These are phyloP conservation scores for Bos taurus DNA, from an alignment of 2,113 vertebrate genomes.

Conservation along the genomic window ARS-UCD2.0 NC_037333.1:63255501-63256000, in stretches of 20 bases:
- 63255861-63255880: background rate
- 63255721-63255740: background rate
- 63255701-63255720: rapidly evolving
- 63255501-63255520: background rate
- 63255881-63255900: background rate
- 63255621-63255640: background rate
- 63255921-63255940: background rate
- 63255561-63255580: background rate
- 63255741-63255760: background rate
- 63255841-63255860: background rate
- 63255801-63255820: background rate
- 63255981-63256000: background rate
- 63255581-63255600: background rate
- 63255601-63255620: background rate
- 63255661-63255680: background rate
- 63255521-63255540: background rate
- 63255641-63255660: background rate
- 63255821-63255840: background rate
- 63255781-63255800: background rate
- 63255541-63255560: background rate
- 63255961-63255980: background rate
- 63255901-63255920: background rate
- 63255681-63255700: rapidly evolving
- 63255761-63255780: background rate
- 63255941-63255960: background rate